phyloP scores from a whole-genome alignment of 1,140 invertebrate genomes.

The Metaphire vulgaris region DNA sequence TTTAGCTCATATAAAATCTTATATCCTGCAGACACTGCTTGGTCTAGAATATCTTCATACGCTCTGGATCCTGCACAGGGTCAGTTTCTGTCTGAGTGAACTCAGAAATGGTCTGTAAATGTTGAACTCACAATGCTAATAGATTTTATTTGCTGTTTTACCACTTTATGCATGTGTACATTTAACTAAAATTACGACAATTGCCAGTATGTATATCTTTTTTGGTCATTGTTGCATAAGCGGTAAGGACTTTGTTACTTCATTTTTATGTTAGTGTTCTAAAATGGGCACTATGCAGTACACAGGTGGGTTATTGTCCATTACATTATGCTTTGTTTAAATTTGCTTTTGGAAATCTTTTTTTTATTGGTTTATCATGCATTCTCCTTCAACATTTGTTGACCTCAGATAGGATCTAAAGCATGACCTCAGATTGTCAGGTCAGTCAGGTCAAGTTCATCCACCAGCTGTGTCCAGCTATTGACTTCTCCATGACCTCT shows the following conservation, averaged over 20 bases:
- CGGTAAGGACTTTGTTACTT: neutral
- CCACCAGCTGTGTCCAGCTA: no score
- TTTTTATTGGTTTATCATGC: no score
- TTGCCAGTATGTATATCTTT: neutral
- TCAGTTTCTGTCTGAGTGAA: constrained; percentile 41
- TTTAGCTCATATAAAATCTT: constrained; percentile 88
- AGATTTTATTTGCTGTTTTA: neutral
- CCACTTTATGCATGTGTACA: neutral
- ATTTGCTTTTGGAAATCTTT: no score
- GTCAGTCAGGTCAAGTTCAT: no score
- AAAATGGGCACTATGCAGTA: no score
- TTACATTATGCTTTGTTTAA: no score
- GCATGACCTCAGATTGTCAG: no score
- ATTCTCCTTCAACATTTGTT: no score
- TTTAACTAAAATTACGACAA: neutral
- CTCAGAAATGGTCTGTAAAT: neutral
- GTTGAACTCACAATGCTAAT: neutral
- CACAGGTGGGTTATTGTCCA: no score
- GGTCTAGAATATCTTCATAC: constrained; percentile 92
- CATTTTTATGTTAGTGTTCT: constrained; percentile 24
- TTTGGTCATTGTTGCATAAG: neutral
- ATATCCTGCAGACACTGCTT: constrained; percentile 86
- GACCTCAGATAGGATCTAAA: no score
- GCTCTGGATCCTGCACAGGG: constrained; percentile 93
- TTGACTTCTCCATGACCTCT: no score